Conservation (phyloP, 2,797 vertebrate genomes). For the Myoxocephalus aenaeus region DNA sequence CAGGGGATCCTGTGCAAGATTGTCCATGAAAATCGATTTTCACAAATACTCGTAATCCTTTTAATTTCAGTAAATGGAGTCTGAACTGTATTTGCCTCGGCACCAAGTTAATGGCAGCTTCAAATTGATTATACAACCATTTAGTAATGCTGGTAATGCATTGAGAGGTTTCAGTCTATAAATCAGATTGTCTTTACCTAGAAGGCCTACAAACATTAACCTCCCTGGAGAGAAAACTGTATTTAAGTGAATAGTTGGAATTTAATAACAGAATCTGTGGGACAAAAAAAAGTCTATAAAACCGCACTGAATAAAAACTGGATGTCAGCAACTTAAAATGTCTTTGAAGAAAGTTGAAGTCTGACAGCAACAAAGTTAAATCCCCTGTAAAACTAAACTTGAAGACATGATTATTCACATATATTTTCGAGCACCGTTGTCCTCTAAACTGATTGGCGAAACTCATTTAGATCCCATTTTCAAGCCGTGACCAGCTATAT, state of each 20-base stretch:
- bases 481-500: not conserved
- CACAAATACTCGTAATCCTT: slow-evolving; percentile 47
- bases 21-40: slow-evolving; percentile 47
- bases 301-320: not conserved
- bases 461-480: not conserved
- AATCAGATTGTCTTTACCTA: not conserved
- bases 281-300: not conserved
- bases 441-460: not conserved
- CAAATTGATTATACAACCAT: slow-evolving; percentile 4
- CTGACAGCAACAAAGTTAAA: not conserved
- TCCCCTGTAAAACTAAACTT: not conserved
- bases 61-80: slow-evolving; percentile 29
- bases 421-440: not conserved
- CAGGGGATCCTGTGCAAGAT: slow-evolving; percentile 34
- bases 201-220: not conserved
- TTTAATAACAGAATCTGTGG: not conserved
- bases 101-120: slow-evolving; percentile 24
- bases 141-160: not conserved
- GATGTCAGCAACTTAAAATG: not conserved
- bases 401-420: not conserved
- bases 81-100: slow-evolving; percentile 23
- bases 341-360: slow-evolving; percentile 1
- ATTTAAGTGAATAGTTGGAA: not conserved
- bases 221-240: not conserved
- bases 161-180: not conserved